Evolutionary conservation across 1,140 invertebrate species (phyloP), one percentile per base, ranked within the genome.

Genomic region (Frieseomelitta varia): DNA sequence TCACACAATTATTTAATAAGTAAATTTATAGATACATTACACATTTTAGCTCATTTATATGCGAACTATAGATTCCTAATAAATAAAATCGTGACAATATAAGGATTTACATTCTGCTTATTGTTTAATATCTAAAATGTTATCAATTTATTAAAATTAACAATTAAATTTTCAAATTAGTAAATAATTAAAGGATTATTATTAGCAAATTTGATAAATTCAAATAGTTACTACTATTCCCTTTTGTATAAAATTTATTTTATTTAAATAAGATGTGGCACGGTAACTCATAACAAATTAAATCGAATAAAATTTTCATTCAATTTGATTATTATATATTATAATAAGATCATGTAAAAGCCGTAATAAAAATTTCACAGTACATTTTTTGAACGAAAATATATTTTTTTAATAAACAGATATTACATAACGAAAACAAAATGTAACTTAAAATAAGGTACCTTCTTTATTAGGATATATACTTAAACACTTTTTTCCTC

Each of bases 1-100:
- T 92, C 92, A 92, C 92, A 92, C 92, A 85, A 86, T 92, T 87
- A 86, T 89, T 92, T 88, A 85, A 61, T 91, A 39, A 39, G 39
- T 39, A 39, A 39, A 39, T 6, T 8, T 39, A 39, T 39, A 39
- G 4, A 39, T 39, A 39, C 6, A 39, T 39, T 8, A 39, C 6
- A 39, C 39, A 39, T 39, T 8, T 39, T 8, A 4, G 6, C 6
- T 39, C 39, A 3, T 39, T 39, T 39, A 39, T 30, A 30, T 30
- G 30, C 30, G 30, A 30, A 30, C 2, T 30, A 30, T 30, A 30
- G 2, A 89, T 91, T 21, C 10, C 56, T 24, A 24, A 58, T 58
- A 30, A 30, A 30, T 30, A 30, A 58, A 58, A 2, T 58, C 21
- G 24, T 24, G 58, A 47, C 39, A 65, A 27, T 6, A 27, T 65